Evolutionary conservation across 2,113 vertebrate species (phyloP).

Genomic region (Chiloscyllium plagiosum): DNA sequence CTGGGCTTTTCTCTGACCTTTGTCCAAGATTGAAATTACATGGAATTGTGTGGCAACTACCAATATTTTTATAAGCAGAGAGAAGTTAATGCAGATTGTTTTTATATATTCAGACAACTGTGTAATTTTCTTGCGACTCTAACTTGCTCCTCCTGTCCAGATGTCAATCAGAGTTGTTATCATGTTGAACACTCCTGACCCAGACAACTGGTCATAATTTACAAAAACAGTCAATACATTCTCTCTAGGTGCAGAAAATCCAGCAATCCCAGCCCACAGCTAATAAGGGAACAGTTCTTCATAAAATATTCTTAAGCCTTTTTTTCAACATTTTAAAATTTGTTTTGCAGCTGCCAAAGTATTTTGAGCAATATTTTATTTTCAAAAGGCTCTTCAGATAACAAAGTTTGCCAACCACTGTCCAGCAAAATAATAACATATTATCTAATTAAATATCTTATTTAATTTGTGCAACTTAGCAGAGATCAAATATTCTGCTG

Average conservation of each 20-base stretch:
- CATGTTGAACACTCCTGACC: too few species aligned
- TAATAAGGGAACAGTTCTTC: neutral
- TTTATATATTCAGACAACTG: neutral
- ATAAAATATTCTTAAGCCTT: neutral
- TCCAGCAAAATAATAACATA: neutral
- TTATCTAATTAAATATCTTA: neutral
- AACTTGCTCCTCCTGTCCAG: too few species aligned
- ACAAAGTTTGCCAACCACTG: neutral
- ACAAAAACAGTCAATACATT: too few species aligned
- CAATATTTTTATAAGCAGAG: neutral
- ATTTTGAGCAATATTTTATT: neutral
- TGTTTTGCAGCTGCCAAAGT: neutral
- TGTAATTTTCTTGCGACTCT: neutral
- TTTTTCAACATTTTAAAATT: neutral
- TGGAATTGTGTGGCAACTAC: neutral
- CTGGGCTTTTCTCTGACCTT: neutral
- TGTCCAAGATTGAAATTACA: neutral
- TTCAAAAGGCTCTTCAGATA: neutral
- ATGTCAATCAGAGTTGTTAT: too few species aligned
- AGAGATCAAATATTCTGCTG: neutral
- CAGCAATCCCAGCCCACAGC: too few species aligned
- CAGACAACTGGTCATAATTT: too few species aligned
- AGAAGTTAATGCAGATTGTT: neutral
- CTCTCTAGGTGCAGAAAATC: too few species aligned
- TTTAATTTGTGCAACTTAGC: neutral